Conservation (phyloP, 2,888 invertebrate genomes). For the Lydus trimaculatus region DNA sequence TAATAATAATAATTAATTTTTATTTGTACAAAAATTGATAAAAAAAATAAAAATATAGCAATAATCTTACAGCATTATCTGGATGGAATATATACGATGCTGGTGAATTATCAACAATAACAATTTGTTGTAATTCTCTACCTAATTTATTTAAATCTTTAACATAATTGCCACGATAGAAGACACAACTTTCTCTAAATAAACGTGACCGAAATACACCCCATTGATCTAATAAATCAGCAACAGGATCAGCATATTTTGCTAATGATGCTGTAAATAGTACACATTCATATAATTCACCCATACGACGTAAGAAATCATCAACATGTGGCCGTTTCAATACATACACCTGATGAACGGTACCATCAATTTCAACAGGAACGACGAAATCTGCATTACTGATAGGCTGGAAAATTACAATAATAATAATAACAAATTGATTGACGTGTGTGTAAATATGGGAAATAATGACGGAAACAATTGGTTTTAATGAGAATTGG, state of each 20-base stretch:
- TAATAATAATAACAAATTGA: background rate
- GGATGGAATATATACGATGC: slow-evolving; percentile 99
- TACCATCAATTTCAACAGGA: slow-evolving; percentile 99
- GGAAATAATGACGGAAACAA: background rate
- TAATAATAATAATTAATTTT: background rate
- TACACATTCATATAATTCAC: slow-evolving; percentile 98
- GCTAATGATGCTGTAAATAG: slow-evolving; percentile 99
- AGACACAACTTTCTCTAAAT: slow-evolving; percentile 99
- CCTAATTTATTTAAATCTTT: slow-evolving; percentile 99
- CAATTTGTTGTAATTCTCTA: slow-evolving; percentile 93
- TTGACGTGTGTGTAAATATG: background rate
- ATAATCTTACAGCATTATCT: slow-evolving; percentile 93
- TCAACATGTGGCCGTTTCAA: slow-evolving; percentile 99
- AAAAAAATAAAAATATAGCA: slow-evolving; percentile 1
- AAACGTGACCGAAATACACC: slow-evolving; percentile 94
- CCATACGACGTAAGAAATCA: slow-evolving; percentile 97
- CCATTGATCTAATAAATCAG: slow-evolving; percentile 96
- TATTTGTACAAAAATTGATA: background rate
- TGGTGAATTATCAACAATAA: slow-evolving; percentile 99
- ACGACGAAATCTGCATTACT: slow-evolving; percentile 99
- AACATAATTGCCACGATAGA: slow-evolving; percentile 99
- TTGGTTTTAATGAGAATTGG: background rate
- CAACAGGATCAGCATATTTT: slow-evolving; percentile 99
- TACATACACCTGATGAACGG: slow-evolving; percentile 98
- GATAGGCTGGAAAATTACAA: slow-evolving; percentile 81